A percentile compares a stretch with the other conserved stretches of the same genome.
Conservation (phyloP, 2,113 vertebrate species). For the Sinocyclocheilus rhinocerous region DNA sequence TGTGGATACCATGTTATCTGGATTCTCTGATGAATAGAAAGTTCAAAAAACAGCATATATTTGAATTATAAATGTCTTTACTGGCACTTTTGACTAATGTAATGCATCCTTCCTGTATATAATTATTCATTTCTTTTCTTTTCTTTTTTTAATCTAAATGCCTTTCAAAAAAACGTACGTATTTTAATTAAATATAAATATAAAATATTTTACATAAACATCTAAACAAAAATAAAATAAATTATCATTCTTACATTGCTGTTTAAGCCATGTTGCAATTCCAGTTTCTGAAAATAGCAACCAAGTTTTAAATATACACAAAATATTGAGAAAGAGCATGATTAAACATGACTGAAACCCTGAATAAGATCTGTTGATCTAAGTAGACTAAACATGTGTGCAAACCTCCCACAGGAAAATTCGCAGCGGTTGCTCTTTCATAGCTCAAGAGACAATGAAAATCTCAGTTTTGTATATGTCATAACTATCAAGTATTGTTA, state of each 20-base stretch:
- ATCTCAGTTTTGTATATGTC: not conserved
- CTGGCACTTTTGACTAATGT: too few species aligned
- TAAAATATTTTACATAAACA: not conserved
- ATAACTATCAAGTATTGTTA: not conserved
- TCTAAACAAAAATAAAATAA: not conserved
- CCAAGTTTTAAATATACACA: constrained; percentile 12
- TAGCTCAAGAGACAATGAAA: not conserved
- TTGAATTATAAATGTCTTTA: too few species aligned
- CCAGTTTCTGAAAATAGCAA: not conserved
- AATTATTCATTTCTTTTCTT: too few species aligned
- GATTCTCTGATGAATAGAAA: too few species aligned
- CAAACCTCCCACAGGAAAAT: not conserved
- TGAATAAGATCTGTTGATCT: not conserved
- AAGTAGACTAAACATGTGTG: not conserved
- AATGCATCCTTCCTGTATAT: too few species aligned
- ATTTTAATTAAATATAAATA: too few species aligned
- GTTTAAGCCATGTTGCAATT: not conserved
- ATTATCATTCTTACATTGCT: not conserved
- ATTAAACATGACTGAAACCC: constrained; percentile 6
- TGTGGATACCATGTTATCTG: too few species aligned
- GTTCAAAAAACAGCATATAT: too few species aligned
- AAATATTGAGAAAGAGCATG: not conserved
- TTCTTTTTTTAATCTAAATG: too few species aligned
- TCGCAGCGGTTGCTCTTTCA: not conserved
- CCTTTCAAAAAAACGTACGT: too few species aligned